These are phyloP conservation scores for Chondrosia reniformis DNA, from an alignment of 37 sponge, comb jelly and placozoan genomes.

Conservation along the genomic window DNA sequence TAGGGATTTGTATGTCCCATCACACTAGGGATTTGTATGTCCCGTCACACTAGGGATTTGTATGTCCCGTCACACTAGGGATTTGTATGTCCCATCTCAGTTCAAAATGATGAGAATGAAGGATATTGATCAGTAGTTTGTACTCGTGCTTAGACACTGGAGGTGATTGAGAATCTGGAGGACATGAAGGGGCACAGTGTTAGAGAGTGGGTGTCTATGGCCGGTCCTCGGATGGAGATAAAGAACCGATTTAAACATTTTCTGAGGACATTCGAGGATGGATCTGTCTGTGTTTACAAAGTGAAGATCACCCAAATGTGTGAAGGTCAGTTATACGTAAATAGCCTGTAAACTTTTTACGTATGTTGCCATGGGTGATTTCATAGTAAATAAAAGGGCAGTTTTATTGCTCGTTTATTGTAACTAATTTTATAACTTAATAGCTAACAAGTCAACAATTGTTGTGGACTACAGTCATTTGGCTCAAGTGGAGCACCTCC, in stretches of 20 bases:
- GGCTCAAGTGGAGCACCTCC: conserved; percentile 59
- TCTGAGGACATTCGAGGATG: conserved; percentile 79
- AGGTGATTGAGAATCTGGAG: conserved; percentile 93
- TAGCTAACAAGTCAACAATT: conserved; percentile 88
- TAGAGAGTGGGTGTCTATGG: conserved; percentile 97
- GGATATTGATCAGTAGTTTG: too few relatives aligned
- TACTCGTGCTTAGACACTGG: conserved; percentile 81
- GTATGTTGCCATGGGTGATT: not conserved
- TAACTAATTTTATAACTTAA: not conserved
- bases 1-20: too few relatives aligned
- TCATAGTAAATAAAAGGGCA: too few relatives aligned
- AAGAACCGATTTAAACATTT: conserved; percentile 95
- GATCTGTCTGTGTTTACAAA: conserved; percentile 76
- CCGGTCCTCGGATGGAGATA: conserved; percentile 91
- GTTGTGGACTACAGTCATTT: conserved; percentile 90
- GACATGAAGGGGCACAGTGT: conserved; percentile 96
- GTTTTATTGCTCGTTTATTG: too few relatives aligned
- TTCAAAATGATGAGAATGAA: too few relatives aligned
- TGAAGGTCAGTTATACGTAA: conserved; percentile 65
- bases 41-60: too few relatives aligned
- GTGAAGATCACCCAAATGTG: conserved; percentile 97
- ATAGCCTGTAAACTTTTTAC: not conserved
- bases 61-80: too few relatives aligned
- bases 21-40: too few relatives aligned
- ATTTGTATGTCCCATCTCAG: too few relatives aligned